Conservation (phyloP, 2,113 vertebrate species). For the Phoxinus phoxinus region DNA sequence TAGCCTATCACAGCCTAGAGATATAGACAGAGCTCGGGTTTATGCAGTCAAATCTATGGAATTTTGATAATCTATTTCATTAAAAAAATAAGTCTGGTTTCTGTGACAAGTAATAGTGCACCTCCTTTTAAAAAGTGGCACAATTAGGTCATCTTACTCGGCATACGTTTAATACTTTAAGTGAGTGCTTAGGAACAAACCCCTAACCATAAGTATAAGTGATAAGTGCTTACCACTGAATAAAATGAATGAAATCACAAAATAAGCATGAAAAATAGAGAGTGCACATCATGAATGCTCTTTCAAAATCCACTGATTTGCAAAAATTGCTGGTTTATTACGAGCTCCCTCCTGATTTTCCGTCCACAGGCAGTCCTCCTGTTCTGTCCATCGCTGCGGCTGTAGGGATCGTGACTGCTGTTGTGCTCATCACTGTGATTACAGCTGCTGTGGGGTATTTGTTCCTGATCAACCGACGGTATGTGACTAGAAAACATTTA, state of each 20-base stretch:
- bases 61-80: no score
- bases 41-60: no score
- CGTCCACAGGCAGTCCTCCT: not conserved
- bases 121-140: not conserved
- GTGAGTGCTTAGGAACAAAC: not conserved
- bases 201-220: not conserved
- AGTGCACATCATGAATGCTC: not conserved
- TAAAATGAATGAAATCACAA: not conserved
- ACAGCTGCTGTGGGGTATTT: not conserved
- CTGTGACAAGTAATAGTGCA: not conserved
- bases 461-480: not conserved
- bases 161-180: not conserved
- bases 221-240: not conserved
- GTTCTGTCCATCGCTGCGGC: not conserved
- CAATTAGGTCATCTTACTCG: not conserved
- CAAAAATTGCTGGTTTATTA: not conserved
- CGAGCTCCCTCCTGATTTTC: not conserved
- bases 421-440: not conserved
- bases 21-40: no score
- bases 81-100: not conserved
- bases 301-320: not conserved
- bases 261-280: not conserved
- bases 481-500: not conserved
- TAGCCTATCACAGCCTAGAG: no score
- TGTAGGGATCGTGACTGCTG: not conserved